Base-by-base conservation (phyloP, 2,797 vertebrate species). In the Poeciliopsis paucimaculata region DNA sequence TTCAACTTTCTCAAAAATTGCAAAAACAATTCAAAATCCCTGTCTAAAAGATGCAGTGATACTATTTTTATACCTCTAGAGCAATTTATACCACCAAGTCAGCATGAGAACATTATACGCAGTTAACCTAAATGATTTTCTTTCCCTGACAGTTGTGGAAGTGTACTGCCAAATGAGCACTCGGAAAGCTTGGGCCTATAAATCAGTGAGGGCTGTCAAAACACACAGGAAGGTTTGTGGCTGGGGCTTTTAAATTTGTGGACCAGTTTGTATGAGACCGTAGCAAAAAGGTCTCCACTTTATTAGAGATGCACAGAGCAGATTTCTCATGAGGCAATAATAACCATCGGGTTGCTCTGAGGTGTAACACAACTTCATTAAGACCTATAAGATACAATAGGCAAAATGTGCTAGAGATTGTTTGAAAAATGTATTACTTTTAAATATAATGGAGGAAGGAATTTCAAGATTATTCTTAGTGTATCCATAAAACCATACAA, bases 91-190 rank as follows among this genome's bases (percentile, higher is more conserved):
- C 77, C 76, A 87, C 81, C 84, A 86, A 76, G 87, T 77, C 76
- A 73, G 85, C 28, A 28, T 77, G 78, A 86, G 81, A 87, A 36
- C 36, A 66, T 39, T 73, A 82, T 86, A 79, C 82, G 84, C 79
- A 73, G 88, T 72, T 82, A 82, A 53, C 53, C 76, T 85, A 78
- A 5, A 72, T 46, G 13, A 28, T 71, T 83, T 86, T 68, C 36
- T 81, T 90, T 84, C 80, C 79, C 78, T 79, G 84, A 90, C 84
- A 90, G 82, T 68, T 82, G 77, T 78, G 77, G 68, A 89, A 84
- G 62, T 26, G 39, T 46, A 49, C 77, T 76, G 64, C 53, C 81
- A 64, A 80, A 83, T 51, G 81, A 86, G 60, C 70, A 71, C 43
- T 2, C 6, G 66, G 46, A 72, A 81, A 62, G n/a, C 74, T 43